These are phyloP conservation scores for Mellilla xanthometata DNA, from an alignment of 2,888 invertebrate genomes.

Conservation along the genomic window DNA sequence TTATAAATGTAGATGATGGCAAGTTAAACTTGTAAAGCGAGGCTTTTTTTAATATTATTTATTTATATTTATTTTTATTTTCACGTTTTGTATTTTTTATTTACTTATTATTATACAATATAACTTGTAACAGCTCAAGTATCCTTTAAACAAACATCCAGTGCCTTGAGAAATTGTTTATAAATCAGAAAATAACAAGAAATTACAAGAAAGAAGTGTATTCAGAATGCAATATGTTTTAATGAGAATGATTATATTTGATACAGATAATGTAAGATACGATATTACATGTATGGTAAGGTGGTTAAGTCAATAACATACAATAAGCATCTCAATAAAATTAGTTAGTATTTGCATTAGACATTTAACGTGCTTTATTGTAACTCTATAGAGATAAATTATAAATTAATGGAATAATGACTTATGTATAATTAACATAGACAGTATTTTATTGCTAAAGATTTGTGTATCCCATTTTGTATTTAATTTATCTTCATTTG, in stretches of 20 bases:
- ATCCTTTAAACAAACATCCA: conserved; percentile 22
- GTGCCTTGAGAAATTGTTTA: conserved; percentile 31
- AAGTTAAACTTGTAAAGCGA: conserved; percentile 16
- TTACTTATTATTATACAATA: conserved; percentile 3
- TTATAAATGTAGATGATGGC: neutral
- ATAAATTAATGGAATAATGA: neutral
- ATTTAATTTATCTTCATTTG: no score
- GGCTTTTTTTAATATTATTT: conserved; percentile 13
- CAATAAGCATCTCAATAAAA: no score
- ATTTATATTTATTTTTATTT: neutral
- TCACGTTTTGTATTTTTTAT: neutral
- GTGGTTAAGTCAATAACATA: no score
- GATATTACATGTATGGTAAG: conserved; percentile 12
- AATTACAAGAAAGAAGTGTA: conserved; percentile 38
- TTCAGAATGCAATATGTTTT: conserved; percentile 40
- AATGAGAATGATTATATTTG: conserved; percentile 53
- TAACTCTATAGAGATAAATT: conserved; percentile 1
- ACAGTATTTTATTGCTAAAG: neutral
- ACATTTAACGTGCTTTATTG: conserved; percentile 12
- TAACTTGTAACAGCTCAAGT: conserved; percentile 14
- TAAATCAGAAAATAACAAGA: conserved; percentile 39
- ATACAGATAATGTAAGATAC: conserved; percentile 33
- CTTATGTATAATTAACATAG: conserved; percentile 1
- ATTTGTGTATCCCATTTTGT: no score
- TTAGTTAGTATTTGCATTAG: no score